phyloP scores from a whole-genome alignment of 1,140 invertebrate genomes.

The Lerema accius region DNA sequence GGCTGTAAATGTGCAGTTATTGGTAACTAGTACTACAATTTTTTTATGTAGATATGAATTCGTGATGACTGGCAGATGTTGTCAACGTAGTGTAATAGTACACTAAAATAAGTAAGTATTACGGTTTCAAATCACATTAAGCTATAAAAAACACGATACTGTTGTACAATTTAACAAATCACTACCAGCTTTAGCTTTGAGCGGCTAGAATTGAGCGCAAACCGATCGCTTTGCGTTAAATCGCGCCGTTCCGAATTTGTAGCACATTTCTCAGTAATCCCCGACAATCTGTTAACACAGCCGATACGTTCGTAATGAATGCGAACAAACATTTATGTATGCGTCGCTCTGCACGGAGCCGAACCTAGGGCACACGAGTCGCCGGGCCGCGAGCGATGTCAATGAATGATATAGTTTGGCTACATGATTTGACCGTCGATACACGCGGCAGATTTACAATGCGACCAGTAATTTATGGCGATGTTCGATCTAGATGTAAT shows the following conservation, averaged over 20 bases:
- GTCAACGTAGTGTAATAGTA: no score
- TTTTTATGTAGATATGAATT: no score
- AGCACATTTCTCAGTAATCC: conserved; percentile 34
- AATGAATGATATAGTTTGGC: conserved; percentile 67
- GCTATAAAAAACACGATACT: not conserved
- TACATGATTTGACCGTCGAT: conserved; percentile 76
- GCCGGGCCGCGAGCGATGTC: conserved; percentile 46
- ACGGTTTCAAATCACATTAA: no score
- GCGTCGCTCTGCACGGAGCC: conserved; percentile 10
- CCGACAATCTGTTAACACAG: conserved; percentile 35
- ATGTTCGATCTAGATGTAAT: conserved; percentile 81
- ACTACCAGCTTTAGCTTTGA: conserved; percentile 5
- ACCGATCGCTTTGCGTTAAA: conserved; percentile 18
- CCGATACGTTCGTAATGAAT: conserved; percentile 33
- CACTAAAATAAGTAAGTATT: no score
- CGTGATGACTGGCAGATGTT: no score
- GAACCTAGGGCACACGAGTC: conserved; percentile 29
- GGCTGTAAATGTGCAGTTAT: not conserved
- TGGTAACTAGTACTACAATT: no score
- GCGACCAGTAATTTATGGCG: conserved; percentile 74
- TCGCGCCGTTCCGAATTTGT: conserved; percentile 26
- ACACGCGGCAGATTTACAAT: conserved; percentile 79
- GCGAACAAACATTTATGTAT: conserved; percentile 31
- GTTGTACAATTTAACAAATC: conserved; percentile 12
- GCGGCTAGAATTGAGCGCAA: conserved; percentile 30